Evolutionary conservation across 2,888 invertebrate genomes (phyloP).

Genomic region (Noctua janthe): DNA sequence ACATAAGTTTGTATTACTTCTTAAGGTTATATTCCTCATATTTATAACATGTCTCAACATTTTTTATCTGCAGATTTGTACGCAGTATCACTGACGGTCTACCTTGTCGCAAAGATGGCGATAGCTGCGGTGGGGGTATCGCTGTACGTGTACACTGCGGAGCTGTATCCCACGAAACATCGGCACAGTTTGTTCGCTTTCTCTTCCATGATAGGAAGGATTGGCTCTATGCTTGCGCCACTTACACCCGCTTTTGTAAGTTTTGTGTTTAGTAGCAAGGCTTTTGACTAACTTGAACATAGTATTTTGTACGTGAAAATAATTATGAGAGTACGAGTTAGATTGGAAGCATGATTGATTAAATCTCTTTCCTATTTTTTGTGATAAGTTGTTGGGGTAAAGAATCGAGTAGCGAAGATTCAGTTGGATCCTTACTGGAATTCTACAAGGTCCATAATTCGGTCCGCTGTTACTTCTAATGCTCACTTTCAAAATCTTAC

Average conservation of each 20-base stretch:
- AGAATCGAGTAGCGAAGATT: neutral
- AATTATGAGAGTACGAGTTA: neutral
- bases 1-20: neutral
- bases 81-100: constrained; percentile 83
- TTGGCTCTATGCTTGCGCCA: constrained; percentile 91
- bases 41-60: neutral
- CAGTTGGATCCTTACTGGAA: neutral
- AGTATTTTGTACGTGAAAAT: neutral
- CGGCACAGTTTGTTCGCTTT: constrained; percentile 90
- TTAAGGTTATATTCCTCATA: neutral
- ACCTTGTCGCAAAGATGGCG: constrained; percentile 90
- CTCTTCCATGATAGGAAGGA: constrained; percentile 91
- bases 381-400: neutral
- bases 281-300: neutral
- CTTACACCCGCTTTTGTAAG: constrained; percentile 91
- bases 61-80: constrained; percentile 55
- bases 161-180: constrained; percentile 91
- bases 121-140: constrained; percentile 90
- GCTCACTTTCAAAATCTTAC: neutral
- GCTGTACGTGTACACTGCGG: constrained; percentile 91
- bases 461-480: neutral
- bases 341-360: neutral
- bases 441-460: neutral
- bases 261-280: neutral
- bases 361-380: neutral